A percentile compares a stretch with the other conserved stretches of the same genome.
phyloP scores from a whole-genome alignment of 64 coral and sea anemone genomes.

The Anthopleura sola region DNA sequence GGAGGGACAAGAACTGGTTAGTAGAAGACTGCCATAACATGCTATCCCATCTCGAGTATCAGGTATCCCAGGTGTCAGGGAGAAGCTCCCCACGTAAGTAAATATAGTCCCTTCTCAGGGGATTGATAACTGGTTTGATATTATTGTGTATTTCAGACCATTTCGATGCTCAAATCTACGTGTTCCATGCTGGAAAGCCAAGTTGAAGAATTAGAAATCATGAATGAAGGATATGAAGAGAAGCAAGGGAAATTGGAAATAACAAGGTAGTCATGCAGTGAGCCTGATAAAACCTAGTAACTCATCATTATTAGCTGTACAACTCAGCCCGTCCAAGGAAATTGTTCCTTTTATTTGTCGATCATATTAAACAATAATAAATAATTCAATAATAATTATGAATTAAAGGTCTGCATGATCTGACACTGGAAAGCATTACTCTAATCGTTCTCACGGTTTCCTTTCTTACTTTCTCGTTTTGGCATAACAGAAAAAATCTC shows the following conservation, averaged over 20 bases:
- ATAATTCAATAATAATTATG: too few relatives aligned
- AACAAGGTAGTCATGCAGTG: slow-evolving; percentile 46
- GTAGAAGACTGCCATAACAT: neutral
- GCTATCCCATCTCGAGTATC: too few relatives aligned
- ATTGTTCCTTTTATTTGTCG: too few relatives aligned
- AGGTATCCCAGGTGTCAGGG: too few relatives aligned
- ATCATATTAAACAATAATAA: too few relatives aligned
- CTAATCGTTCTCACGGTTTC: neutral
- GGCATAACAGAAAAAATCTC: slow-evolving; percentile 38
- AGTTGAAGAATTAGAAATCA: slow-evolving; percentile 90
- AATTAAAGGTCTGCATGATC: too few relatives aligned
- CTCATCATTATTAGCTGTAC: too few relatives aligned
- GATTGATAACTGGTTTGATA: neutral
- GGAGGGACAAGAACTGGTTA: slow-evolving; percentile 85
- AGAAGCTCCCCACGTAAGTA: too few relatives aligned
- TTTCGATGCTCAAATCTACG: slow-evolving; percentile 90
- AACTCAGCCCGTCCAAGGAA: too few relatives aligned
- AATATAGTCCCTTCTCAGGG: too few relatives aligned
- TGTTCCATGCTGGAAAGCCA: slow-evolving; percentile 97
- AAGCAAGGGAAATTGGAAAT: slow-evolving; percentile 53
- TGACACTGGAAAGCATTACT: neutral
- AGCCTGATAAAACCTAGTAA: neutral
- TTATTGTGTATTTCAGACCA: slow-evolving; percentile 52
- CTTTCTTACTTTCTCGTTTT: neutral
- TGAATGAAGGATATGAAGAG: slow-evolving; percentile 91